phyloP scores from a whole-genome alignment of 2,113 vertebrate genomes.

The Clarias macrocephalus region DNA sequence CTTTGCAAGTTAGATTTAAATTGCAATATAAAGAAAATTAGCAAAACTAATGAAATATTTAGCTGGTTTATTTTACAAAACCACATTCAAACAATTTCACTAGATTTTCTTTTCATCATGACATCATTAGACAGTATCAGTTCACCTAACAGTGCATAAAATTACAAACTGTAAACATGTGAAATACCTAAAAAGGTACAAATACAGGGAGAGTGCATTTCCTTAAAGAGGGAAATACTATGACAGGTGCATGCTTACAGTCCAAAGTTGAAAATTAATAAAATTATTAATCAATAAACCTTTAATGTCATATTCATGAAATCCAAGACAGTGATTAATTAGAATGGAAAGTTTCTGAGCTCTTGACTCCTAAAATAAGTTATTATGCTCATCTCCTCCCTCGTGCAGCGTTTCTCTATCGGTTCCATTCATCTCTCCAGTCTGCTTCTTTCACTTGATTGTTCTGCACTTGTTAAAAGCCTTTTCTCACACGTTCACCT shows the following conservation, averaged over 20 bases:
- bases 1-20: neutral
- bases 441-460: constrained; percentile 2
- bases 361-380: neutral
- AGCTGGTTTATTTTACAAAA: neutral
- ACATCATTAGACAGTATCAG: neutral
- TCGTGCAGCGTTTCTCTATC: neutral
- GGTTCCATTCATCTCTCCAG: no score
- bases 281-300: neutral
- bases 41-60: neutral
- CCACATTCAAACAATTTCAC: neutral
- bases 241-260: neutral
- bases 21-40: neutral
- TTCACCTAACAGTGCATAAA: neutral
- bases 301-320: neutral
- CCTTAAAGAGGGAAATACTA: neutral
- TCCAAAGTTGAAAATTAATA: neutral
- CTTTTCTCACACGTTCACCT: constrained; percentile 20
- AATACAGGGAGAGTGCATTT: neutral
- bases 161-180: neutral
- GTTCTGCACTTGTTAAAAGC: constrained; percentile 15
- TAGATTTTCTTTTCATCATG: neutral
- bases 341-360: neutral
- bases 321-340: neutral
- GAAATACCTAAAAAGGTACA: neutral
- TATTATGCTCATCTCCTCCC: neutral